Conservation (phyloP, 2,113 vertebrate genomes). For the Lanius collurio region DNA sequence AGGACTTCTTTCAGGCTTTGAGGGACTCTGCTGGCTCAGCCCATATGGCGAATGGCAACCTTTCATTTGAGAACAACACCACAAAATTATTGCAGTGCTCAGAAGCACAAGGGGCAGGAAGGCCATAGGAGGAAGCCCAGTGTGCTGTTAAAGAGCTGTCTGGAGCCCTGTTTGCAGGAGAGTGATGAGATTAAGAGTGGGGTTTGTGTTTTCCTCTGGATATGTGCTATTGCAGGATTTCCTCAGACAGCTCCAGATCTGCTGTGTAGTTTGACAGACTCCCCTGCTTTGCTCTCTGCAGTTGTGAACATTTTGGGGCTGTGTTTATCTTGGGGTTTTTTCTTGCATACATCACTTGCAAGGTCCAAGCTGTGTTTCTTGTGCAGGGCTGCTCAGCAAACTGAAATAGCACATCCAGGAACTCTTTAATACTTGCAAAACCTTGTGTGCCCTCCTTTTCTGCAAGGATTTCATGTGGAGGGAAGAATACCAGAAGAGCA, state of each 20-base stretch:
- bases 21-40: constrained; percentile 24
- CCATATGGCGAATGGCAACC: neutral
- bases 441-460: neutral
- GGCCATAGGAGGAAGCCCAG: neutral
- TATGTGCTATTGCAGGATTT: neutral
- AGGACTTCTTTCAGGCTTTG: neutral
- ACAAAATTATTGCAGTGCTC: neutral
- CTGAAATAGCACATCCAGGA: neutral
- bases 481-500: neutral
- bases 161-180: neutral
- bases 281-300: fast-evolving
- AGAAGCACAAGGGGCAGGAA: neutral
- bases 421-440: neutral
- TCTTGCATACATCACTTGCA: neutral
- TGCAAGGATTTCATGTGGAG: neutral
- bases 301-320: neutral
- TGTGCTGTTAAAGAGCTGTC: neutral
- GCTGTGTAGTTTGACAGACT: neutral
- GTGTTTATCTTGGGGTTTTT: neutral
- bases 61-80: neutral
- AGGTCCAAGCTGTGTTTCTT: neutral
- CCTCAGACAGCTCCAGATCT: neutral
- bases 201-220: neutral
- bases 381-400: neutral
- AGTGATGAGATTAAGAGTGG: neutral